phyloP scores from a whole-genome alignment of 2,888 invertebrate species.

The Patella ulyssiponensis region DNA sequence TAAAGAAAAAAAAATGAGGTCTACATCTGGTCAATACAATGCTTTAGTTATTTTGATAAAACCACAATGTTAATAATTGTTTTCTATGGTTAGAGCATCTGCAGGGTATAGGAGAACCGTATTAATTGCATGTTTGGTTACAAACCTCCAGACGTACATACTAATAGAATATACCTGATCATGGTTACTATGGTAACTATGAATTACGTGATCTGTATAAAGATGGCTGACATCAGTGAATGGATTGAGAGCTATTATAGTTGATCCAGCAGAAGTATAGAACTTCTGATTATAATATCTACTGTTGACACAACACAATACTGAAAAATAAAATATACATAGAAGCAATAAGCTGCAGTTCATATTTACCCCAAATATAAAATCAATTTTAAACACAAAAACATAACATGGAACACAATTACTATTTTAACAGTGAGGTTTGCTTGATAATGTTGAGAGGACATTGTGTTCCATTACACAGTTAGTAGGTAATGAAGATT shows the following conservation, averaged over 20 bases:
- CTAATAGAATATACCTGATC: constrained; percentile 28
- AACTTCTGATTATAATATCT: constrained; percentile 45
- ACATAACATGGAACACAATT: no score
- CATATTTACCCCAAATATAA: no score
- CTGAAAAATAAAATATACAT: constrained; percentile 39
- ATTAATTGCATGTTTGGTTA: no score
- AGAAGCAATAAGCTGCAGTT: no score
- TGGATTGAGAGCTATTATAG: constrained; percentile 64
- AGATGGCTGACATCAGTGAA: constrained; percentile 52
- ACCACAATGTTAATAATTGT: not conserved
- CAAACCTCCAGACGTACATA: not conserved
- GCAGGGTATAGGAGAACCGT: no score
- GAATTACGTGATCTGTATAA: constrained; percentile 45
- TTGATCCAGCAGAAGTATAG: constrained; percentile 63
- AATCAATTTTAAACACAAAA: no score
- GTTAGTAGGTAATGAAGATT: no score
- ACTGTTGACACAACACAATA: constrained; percentile 53
- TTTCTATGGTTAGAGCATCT: no score
- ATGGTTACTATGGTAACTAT: constrained; percentile 39
- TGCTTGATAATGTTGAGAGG: no score
- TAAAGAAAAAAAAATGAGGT: not conserved
- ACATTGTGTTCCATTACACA: no score
- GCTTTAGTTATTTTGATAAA: not conserved
- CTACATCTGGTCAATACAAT: not conserved
- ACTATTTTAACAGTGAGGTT: no score